Evolutionary conservation across 2,888 invertebrate genomes (phyloP).

Genomic region (Melanophora roralis): DNA sequence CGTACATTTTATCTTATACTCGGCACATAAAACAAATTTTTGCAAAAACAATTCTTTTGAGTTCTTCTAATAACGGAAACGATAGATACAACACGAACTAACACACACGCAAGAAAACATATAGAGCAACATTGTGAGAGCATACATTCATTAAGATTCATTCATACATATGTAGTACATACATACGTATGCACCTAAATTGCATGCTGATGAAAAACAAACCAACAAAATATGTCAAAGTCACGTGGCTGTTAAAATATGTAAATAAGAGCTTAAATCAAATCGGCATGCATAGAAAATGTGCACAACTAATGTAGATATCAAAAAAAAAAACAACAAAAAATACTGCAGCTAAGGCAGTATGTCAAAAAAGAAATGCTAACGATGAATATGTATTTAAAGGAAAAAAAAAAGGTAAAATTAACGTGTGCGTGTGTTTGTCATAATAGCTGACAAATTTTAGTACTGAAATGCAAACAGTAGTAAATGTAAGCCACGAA

Average conservation of each 20-base stretch:
- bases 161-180: not conserved
- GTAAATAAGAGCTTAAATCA: slow-evolving; percentile 36
- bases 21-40: not conserved
- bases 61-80: slow-evolving; percentile 21
- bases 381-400: not conserved
- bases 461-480: slow-evolving; percentile 43
- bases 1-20: too few species aligned
- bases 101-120: not conserved
- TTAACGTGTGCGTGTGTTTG: slow-evolving; percentile 52
- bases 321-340: not conserved
- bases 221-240: slow-evolving; percentile 21
- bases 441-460: slow-evolving; percentile 38
- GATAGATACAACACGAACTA: not conserved
- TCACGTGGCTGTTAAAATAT: slow-evolving; percentile 53
- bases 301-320: not conserved
- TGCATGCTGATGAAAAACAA: not conserved
- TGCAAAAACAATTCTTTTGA: slow-evolving; percentile 45
- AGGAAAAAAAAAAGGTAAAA: not conserved
- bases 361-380: not conserved
- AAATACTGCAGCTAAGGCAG: not conserved
- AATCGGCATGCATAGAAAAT: not conserved
- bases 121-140: too few species aligned
- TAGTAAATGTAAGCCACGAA: not conserved
- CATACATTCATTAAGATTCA: too few species aligned
- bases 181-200: not conserved